A percentile compares a stretch with the other conserved stretches of the same genome.
These are phyloP conservation scores for Zoanthus solanderi DNA, from an alignment of 92 coral and sea anemone genomes.

Conservation along the genomic window DNA sequence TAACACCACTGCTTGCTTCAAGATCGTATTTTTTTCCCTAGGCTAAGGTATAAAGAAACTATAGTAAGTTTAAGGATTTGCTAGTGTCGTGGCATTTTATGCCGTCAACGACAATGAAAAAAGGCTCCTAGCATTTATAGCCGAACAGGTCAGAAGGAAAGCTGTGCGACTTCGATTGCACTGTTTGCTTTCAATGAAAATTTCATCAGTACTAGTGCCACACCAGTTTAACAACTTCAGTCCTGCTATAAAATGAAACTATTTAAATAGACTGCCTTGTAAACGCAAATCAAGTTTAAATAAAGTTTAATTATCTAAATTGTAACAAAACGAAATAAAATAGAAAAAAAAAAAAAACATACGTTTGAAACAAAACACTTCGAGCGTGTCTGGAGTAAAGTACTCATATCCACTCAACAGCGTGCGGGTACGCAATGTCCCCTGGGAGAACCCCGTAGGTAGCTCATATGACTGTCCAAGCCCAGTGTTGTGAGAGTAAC, in stretches of 20 bases:
- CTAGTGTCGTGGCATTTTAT: too few relatives aligned
- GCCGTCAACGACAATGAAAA: background rate
- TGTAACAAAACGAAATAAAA: background rate
- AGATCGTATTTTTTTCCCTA: background rate
- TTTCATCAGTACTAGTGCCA: background rate
- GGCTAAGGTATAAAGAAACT: too few relatives aligned
- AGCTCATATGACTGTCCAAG: conserved; percentile 15
- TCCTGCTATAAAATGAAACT: background rate
- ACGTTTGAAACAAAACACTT: conserved; percentile 1
- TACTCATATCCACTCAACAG: background rate
- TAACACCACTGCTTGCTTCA: background rate
- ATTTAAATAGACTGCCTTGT: too few relatives aligned
- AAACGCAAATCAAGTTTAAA: too few relatives aligned
- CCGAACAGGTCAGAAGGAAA: background rate
- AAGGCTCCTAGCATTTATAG: background rate
- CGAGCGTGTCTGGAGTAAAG: conserved; percentile 32
- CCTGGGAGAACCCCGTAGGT: conserved; percentile 1
- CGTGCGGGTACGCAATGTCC: background rate
- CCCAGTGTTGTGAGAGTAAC: background rate
- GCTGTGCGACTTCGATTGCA: background rate
- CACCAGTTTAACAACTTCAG: background rate
- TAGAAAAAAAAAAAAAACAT: background rate
- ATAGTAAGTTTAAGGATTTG: too few relatives aligned
- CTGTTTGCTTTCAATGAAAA: background rate
- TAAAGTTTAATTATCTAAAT: too few relatives aligned